Base-by-base conservation (phyloP, 2,888 invertebrate species). In the Drosophila subsilvestris region DNA sequence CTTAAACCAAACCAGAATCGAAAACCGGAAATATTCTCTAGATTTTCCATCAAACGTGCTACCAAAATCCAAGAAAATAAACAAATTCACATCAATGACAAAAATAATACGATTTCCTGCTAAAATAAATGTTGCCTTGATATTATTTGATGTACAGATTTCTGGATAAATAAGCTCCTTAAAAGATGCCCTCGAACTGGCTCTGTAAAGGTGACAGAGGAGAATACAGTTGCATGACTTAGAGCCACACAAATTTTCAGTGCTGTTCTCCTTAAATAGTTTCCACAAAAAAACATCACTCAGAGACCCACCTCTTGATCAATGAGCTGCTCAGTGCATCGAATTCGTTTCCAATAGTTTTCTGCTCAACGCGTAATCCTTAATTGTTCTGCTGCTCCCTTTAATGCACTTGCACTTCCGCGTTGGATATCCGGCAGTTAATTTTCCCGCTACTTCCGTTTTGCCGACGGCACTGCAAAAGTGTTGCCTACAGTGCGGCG, bases 401-500 rank as follows among this genome's bases (percentile, higher is more conserved):
- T 18, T 7, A 29, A 47, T 50, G 20, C 25, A 48, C 27, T 58
- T 22, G 18, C 45, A 63, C 47, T 61, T 48, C 29, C 17, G 37
- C n/a, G 14, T 44, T 29, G 22, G 6, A 18, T 0, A 29, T 50
- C 9, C 14, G 37, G 14, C 0, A 37, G 37, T 37, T 37, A 14
- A 37, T 37, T 37, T 37, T 37, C 22, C 22, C 27, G 29, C 14
- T n/a, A 61, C 50, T 17, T 27, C 17, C 32, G 49, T 14, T 47
- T 49, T 29, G 37, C 87, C 84, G 88, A 71, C 84, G 84, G 84
- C 66, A 69, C 20, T 42, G 6, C 44, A 61, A 50, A 50, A 67
- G 7, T 67, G 56, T 61, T 77, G 87, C 74, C 79, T 86, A 78
- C 76, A 72, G 58, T 73, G 74, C 60, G 60, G 74, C 75, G 77